Evolutionary conservation across 1,140 invertebrate genomes (phyloP).

Genomic region (Drosophila murphyi): DNA sequence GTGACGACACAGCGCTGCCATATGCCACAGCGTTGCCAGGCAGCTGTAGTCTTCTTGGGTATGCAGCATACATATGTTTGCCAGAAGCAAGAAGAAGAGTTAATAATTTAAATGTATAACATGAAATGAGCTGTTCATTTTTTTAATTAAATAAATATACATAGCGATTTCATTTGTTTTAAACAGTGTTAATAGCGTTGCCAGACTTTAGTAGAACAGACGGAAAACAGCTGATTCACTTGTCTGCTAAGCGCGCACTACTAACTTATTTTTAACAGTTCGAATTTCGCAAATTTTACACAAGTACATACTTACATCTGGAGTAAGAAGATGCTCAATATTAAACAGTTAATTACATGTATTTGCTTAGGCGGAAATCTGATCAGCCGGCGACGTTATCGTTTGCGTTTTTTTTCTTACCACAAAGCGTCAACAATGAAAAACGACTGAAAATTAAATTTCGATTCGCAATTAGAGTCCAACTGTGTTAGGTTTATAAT

Average conservation of each 20-base stretch:
- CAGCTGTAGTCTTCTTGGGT: neutral
- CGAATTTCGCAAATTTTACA: too few species aligned
- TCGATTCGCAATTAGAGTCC: constrained; percentile 30
- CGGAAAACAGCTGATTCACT: constrained; percentile 41
- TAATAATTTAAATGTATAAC: neutral
- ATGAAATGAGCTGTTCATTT: too few species aligned
- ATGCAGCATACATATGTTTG: neutral
- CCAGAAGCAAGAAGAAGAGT: neutral
- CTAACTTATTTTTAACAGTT: neutral
- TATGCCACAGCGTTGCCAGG: constrained; percentile 18
- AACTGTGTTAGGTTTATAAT: constrained; percentile 38
- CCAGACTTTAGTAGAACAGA: neutral
- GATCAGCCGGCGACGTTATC: constrained; percentile 37
- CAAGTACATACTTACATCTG: neutral
- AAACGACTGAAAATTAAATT: constrained; percentile 29
- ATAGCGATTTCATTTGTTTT: neutral
- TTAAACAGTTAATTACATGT: neutral
- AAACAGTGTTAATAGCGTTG: neutral
- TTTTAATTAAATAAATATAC: neutral
- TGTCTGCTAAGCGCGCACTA: constrained; percentile 30
- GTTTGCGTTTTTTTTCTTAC: constrained; percentile 21
- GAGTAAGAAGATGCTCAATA: constrained; percentile 18
- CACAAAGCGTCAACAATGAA: constrained; percentile 33
- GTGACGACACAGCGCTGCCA: constrained; percentile 24
- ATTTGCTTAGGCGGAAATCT: constrained; percentile 24